Conservation (phyloP, 2,888 invertebrate species). For the Ypsolopha scabrella region DNA sequence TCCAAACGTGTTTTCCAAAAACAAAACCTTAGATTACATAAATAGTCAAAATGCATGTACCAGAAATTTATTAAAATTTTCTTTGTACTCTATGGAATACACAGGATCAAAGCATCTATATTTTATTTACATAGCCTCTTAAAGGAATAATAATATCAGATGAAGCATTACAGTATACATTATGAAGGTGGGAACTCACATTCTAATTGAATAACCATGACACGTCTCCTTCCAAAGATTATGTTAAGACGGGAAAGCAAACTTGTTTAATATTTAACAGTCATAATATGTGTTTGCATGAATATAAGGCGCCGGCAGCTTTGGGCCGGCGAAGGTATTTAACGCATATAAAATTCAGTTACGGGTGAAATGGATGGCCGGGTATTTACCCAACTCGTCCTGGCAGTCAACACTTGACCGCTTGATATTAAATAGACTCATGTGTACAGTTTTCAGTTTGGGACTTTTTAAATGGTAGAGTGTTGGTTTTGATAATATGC, state of each 20-base stretch:
- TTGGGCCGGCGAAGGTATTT: slow-evolving; percentile 1
- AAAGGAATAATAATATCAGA: background rate
- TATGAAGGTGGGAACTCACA: background rate
- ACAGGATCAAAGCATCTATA: no score
- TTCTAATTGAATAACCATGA: slow-evolving; percentile 4
- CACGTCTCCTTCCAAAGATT: slow-evolving; percentile 2
- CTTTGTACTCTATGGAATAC: no score
- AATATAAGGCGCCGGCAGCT: background rate
- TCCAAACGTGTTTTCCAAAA: no score
- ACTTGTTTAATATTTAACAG: slow-evolving; percentile 5
- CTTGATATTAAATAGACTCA: background rate
- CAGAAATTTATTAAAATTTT: no score
- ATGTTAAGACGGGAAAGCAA: slow-evolving; percentile 2
- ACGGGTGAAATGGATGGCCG: slow-evolving; percentile 11
- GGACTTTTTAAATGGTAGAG: no score
- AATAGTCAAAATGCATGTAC: no score
- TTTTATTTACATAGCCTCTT: no score
- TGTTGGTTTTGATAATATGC: no score
- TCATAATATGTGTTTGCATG: slow-evolving; percentile 2
- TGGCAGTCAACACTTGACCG: background rate
- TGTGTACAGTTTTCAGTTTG: no score
- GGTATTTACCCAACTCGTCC: slow-evolving; percentile 12
- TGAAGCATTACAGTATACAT: background rate
- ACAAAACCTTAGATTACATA: no score
- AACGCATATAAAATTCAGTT: slow-evolving; percentile 13